These are phyloP conservation scores for Gymnothorax javanicus DNA, from an alignment of 2,797 vertebrate genomes.

Conservation along the genomic window DNA sequence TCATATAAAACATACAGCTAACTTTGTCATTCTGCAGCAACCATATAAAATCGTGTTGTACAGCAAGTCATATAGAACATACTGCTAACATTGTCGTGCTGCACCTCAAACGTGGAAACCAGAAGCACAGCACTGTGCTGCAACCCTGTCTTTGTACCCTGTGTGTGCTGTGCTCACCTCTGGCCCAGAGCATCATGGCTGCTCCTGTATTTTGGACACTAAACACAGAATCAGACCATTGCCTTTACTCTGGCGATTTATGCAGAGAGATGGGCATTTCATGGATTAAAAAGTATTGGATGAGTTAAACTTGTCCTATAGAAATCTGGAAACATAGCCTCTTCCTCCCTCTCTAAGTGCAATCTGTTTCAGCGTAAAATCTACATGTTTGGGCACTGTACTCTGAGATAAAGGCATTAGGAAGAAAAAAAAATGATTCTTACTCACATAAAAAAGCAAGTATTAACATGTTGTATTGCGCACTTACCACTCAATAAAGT, in stretches of 20 bases:
- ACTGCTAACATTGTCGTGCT: neutral
- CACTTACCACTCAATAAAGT: neutral
- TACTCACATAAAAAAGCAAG: neutral
- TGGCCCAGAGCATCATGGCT: too few relatives aligned
- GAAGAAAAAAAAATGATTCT: neutral
- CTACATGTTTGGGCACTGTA: neutral
- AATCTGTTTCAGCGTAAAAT: neutral
- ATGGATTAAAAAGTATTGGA: neutral
- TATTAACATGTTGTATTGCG: neutral
- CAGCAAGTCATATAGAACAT: neutral
- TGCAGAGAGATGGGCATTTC: too few relatives aligned
- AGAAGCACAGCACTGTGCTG: too few relatives aligned
- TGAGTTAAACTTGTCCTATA: neutral
- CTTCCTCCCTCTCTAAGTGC: too few relatives aligned
- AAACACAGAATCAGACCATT: too few relatives aligned
- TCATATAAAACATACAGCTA: neutral
- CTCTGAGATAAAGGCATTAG: neutral
- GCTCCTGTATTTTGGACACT: too few relatives aligned
- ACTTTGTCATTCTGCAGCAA: too few relatives aligned
- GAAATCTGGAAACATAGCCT: neutral
- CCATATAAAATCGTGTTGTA: neutral
- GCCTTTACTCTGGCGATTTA: too few relatives aligned
- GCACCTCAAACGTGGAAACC: too few relatives aligned
- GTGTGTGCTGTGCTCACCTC: too few relatives aligned
- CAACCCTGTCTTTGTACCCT: too few relatives aligned